Evolutionary conservation across 2,888 invertebrate genomes (phyloP), one percentile per base, ranked within the genome.

Genomic region (Hypena proboscidalis): DNA sequence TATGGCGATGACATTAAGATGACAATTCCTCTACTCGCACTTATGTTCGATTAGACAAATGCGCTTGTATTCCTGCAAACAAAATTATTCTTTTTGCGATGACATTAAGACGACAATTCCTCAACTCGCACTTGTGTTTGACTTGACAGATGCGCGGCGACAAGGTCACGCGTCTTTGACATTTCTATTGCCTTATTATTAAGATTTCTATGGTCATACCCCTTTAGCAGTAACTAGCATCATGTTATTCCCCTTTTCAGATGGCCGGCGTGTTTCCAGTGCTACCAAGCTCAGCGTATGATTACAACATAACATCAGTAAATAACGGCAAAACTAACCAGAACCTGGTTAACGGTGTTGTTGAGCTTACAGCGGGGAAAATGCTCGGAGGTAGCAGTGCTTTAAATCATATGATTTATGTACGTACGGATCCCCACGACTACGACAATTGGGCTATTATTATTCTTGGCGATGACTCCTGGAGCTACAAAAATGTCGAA

Each of bases 321-420:
- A 54, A 73, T 15, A 75, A 77, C 21, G 6, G 17, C 0, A 59
- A 59, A 15, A 41, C 74, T 5, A 38, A 50, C 4, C 70, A 72
- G 21, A 61, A 63, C 30, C 29, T 60, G 6, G 31, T 54, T 3
- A 31, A 40, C 1, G 5, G 37, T 0, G 20, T 11, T 1, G 35
- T 58, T 0, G 53, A 53, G 3, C 15, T 75, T 2, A 74, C 77
- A 0, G 34, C 50, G 1, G 85, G 77, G 0, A 74, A 70, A 30
- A 70, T 78, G 66, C 45, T 82, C 0, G 83, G 84, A 1, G 85
- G 84, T 1, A 46, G 66, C 19, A 77, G 74, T 13, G 55, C 62
- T 2, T 11, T 79, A 0, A 47, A 67, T 8, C 74, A 76, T 9
- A 17, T 67, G 39, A 50, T 71, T 4, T 62, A 73, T 23, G 55